These are phyloP conservation scores for Heptranchias perlo DNA, from an alignment of 2,113 vertebrate genomes.

Conservation along the genomic window DNA sequence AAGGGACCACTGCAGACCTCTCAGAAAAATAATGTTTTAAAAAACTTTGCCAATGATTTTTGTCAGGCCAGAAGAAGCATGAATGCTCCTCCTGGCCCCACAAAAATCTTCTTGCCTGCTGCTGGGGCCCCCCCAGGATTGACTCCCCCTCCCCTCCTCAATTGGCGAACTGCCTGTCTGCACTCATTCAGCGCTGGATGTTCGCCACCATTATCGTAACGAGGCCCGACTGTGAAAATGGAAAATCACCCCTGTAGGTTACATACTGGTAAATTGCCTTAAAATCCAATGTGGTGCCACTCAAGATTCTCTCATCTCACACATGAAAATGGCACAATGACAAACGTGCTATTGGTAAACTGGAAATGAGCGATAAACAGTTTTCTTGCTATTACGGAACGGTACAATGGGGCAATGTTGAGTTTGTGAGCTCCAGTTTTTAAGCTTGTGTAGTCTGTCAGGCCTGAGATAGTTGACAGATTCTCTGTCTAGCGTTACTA, in stretches of 20 bases:
- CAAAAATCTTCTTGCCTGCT: not conserved
- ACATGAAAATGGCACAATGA: not conserved
- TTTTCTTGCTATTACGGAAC: not conserved
- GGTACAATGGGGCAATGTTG: not conserved
- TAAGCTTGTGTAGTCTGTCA: not conserved
- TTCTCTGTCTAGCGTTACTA: not conserved
- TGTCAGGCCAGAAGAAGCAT: not conserved
- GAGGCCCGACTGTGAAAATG: not conserved
- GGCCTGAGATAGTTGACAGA: not conserved
- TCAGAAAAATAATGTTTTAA: not conserved
- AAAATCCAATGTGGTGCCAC: not conserved
- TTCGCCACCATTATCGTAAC: not conserved
- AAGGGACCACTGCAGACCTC: not conserved
- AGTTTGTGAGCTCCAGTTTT: not conserved
- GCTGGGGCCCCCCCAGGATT: not conserved
- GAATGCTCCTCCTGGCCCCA: not conserved
- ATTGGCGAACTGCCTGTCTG: not conserved
- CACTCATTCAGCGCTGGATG: not conserved
- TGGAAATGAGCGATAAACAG: constrained; percentile 8
- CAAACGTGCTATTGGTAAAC: not conserved
- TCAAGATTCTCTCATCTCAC: not conserved
- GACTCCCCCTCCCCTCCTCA: not conserved
- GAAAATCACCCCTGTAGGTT: not conserved
- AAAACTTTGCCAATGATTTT: not conserved
- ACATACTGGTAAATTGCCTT: not conserved